Evolutionary conservation across 1,140 invertebrate genomes (phyloP).

Genomic region (Pogonomyrmex barbatus): DNA sequence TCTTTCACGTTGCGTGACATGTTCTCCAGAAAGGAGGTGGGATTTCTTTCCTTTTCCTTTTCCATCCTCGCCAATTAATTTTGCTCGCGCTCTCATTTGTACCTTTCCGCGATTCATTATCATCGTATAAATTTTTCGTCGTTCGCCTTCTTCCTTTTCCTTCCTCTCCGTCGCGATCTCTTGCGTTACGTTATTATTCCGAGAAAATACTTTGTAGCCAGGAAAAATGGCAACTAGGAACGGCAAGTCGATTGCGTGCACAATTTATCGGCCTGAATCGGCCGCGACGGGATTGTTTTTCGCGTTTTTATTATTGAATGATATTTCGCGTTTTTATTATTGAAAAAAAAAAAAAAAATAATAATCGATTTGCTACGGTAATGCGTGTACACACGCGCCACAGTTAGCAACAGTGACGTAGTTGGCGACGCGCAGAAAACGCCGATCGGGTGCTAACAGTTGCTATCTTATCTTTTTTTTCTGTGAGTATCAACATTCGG

Average conservation of each 20-base stretch:
- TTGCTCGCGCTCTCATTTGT: slow-evolving; percentile 50
- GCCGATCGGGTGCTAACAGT: slow-evolving; percentile 72
- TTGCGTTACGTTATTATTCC: background rate
- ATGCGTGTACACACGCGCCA: slow-evolving; percentile 48
- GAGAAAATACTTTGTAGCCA: background rate
- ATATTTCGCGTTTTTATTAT: background rate
- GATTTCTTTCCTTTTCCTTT: slow-evolving; percentile 22
- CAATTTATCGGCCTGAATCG: background rate
- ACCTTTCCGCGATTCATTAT: slow-evolving; percentile 57
- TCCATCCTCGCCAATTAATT: slow-evolving; percentile 59
- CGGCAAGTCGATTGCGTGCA: background rate
- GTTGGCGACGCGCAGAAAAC: slow-evolving; percentile 58
- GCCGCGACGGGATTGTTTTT: background rate
- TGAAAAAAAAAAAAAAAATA: slow-evolving; percentile 15
- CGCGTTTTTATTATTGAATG: background rate
- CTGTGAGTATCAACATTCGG: slow-evolving; percentile 74
- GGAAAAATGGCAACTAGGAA: background rate
- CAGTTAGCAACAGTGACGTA: slow-evolving; percentile 76
- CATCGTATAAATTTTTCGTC: slow-evolving; percentile 66
- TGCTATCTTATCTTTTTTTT: slow-evolving; percentile 77
- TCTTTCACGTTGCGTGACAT: background rate
- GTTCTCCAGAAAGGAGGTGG: background rate
- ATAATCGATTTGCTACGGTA: slow-evolving; percentile 33
- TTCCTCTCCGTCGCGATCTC: background rate
- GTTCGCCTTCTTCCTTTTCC: background rate